Conservation (phyloP, 2,888 invertebrate genomes). For the Amaurobius ferox region DNA sequence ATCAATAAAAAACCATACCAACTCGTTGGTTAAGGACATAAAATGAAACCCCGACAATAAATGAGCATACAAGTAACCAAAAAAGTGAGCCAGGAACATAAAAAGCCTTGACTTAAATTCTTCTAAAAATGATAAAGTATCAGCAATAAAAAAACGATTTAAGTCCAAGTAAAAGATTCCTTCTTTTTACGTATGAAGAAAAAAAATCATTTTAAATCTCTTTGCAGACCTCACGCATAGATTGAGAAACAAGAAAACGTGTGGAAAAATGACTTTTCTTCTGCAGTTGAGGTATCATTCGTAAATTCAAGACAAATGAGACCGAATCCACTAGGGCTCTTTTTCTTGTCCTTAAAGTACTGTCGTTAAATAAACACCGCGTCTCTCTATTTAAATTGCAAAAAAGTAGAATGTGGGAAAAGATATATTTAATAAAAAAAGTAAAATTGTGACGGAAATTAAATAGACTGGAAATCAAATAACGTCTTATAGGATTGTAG, state of each 20-base stretch:
- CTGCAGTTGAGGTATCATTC: background rate
- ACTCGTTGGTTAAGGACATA: conserved; percentile 13
- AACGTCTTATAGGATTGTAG: too few species aligned
- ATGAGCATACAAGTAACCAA: background rate
- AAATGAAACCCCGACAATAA: conserved; percentile 15
- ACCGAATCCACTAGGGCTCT: too few species aligned
- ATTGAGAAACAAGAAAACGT: conserved; percentile 29
- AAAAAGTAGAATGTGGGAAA: too few species aligned
- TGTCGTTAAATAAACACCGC: too few species aligned
- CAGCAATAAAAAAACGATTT: conserved; percentile 41
- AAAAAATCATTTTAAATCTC: conserved; percentile 10
- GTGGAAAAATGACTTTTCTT: conserved; percentile 13
- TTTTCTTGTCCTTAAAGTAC: too few species aligned
- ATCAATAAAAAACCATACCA: conserved; percentile 10
- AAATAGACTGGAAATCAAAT: too few species aligned
- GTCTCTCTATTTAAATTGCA: too few species aligned
- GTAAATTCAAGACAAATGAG: background rate
- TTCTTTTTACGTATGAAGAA: conserved; percentile 1
- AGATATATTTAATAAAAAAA: too few species aligned
- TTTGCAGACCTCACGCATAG: background rate
- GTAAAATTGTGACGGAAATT: too few species aligned
- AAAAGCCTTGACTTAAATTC: conserved; percentile 19
- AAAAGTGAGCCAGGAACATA: conserved; percentile 31
- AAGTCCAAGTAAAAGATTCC: conserved; percentile 28
- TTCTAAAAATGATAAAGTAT: conserved; percentile 39